phyloP scores from a whole-genome alignment of 2,888 invertebrate genomes.

The Psylliodes chrysocephalus region DNA sequence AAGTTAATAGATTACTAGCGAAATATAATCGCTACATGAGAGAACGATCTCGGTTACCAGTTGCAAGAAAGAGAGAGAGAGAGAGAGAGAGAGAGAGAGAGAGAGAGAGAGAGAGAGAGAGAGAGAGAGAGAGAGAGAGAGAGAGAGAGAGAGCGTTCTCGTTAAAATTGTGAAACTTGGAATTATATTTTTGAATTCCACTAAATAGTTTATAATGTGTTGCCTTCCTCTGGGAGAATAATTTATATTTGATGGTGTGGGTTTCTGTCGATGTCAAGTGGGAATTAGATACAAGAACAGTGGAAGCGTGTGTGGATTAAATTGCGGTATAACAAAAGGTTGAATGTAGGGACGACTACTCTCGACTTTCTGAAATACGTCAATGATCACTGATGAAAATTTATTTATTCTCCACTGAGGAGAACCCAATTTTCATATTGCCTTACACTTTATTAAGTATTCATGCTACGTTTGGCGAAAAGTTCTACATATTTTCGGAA shows the following conservation, averaged over 20 bases:
- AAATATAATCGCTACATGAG: too few relatives aligned
- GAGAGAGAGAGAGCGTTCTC: too few relatives aligned
- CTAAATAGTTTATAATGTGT: not conserved
- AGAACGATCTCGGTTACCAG: too few relatives aligned
- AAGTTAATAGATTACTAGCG: too few relatives aligned
- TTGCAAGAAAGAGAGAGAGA: too few relatives aligned
- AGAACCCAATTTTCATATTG: slow-evolving; percentile 13
- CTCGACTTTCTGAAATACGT: not conserved
- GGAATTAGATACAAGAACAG: slow-evolving; percentile 15
- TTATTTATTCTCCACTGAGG: slow-evolving; percentile 1
- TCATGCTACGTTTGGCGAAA: not conserved
- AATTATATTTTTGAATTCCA: too few relatives aligned
- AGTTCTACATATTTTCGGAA: not conserved
- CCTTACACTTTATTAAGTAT: not conserved
- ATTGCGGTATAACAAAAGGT: not conserved
- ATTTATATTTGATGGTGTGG: slow-evolving; percentile 10
- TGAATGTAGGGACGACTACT: not conserved
- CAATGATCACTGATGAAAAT: slow-evolving; percentile 1
- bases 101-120: too few relatives aligned
- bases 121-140: too few relatives aligned
- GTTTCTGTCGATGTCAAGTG: slow-evolving; percentile 15
- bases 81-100: too few relatives aligned
- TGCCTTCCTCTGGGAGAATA: slow-evolving; percentile 16
- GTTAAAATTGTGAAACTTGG: too few relatives aligned
- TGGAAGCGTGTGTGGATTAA: not conserved